Percentiles rank a stretch among this genome's conserved stretches.
These are phyloP conservation scores for Salpingus planirostris DNA, from an alignment of 2,888 invertebrate species.

Conservation along the genomic window DNA sequence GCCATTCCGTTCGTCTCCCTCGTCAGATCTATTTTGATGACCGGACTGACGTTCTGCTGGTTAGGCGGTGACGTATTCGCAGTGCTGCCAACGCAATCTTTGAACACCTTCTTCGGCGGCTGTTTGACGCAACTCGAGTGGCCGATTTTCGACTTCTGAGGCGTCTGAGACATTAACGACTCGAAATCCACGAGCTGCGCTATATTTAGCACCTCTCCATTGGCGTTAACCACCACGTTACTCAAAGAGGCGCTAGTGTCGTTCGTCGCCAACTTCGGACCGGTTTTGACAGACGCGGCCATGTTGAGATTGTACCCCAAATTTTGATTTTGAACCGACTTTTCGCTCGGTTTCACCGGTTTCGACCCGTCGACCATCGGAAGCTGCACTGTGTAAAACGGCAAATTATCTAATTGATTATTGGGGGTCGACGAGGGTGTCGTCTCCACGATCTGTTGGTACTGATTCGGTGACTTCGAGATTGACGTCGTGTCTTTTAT, in stretches of 20 bases:
- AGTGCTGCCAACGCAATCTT: no score
- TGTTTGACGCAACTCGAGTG: constrained; percentile 7
- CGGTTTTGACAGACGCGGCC: constrained; percentile 25
- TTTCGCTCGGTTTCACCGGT: constrained; percentile 18
- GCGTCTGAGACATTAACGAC: constrained; percentile 23
- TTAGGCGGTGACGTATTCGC: no score
- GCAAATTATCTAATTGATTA: no score
- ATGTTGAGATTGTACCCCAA: constrained; percentile 33
- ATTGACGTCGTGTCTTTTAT: constrained; percentile 46
- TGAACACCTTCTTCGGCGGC: constrained; percentile 1
- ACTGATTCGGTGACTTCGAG: no score
- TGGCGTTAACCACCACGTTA: constrained; percentile 35
- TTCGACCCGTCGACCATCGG: no score
- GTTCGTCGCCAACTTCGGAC: constrained; percentile 21
- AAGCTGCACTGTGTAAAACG: constrained; percentile 30
- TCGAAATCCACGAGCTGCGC: constrained; percentile 31
- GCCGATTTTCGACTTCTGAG: constrained; percentile 9
- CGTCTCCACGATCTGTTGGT: no score
- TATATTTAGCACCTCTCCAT: constrained; percentile 36
- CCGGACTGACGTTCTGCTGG: constrained; percentile 1
- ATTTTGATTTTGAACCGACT: constrained; percentile 13
- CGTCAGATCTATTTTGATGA: constrained; percentile 34
- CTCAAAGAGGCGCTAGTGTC: constrained; percentile 26
- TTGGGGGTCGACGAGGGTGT: constrained; percentile 5
- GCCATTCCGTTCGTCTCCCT: constrained; percentile 19